These are phyloP conservation scores for Morus bassanus DNA, from an alignment of 2,797 vertebrate species.

Conservation along the genomic window DNA sequence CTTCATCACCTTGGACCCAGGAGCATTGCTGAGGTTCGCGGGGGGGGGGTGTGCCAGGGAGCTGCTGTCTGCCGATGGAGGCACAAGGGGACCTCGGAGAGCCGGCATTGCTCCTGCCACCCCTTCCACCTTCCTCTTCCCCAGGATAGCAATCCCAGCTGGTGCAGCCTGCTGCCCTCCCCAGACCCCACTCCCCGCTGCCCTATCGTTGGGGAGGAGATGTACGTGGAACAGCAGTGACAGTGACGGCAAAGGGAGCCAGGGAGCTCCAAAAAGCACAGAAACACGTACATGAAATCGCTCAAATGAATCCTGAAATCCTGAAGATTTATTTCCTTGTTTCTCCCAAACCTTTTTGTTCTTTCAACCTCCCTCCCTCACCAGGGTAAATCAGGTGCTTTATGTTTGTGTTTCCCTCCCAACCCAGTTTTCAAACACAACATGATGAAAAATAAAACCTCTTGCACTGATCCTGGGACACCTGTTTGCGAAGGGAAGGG, in stretches of 20 bases:
- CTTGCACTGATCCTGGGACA: neutral
- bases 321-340: neutral
- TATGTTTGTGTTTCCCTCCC: neutral
- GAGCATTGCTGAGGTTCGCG: neutral
- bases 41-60: neutral
- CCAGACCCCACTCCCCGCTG: accelerated
- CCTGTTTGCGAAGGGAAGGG: neutral
- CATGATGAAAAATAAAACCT: neutral
- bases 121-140: neutral
- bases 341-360: neutral
- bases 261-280: neutral
- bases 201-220: accelerated
- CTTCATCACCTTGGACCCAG: neutral
- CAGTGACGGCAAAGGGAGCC: neutral
- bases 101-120: neutral
- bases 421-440: neutral
- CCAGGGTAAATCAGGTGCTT: neutral
- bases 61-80: neutral
- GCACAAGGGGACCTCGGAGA: neutral
- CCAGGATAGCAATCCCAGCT: neutral
- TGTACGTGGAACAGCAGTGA: neutral
- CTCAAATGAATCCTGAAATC: neutral
- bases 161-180: accelerated
- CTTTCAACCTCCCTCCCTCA: neutral
- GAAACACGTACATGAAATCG: neutral